Percentiles rank a stretch among this genome's conserved stretches.
phyloP scores from a whole-genome alignment of 2,113 vertebrate genomes.

The Hippoglossus stenolepis region DNA sequence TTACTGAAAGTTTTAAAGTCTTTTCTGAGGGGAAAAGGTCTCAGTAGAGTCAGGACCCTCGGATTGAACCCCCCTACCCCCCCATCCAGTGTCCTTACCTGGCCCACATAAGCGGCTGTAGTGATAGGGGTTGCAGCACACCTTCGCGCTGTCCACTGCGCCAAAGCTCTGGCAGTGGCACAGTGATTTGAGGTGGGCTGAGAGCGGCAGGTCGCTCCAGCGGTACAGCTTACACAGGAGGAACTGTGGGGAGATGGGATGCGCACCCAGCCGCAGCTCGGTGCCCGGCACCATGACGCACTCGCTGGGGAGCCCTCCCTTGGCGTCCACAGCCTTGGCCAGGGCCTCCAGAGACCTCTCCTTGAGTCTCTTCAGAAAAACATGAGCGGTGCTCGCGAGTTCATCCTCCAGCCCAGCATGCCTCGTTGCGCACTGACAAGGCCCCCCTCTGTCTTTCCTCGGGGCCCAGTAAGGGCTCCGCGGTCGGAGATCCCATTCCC shows the following conservation, averaged over 20 bases:
- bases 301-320: slow-evolving; percentile 87
- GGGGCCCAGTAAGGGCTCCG: slow-evolving; percentile 64
- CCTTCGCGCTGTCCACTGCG: slow-evolving; percentile 74
- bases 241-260: slow-evolving; percentile 85
- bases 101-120: slow-evolving; percentile 95
- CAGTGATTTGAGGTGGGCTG: slow-evolving; percentile 89
- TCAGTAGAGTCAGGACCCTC: no score
- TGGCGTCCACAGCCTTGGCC: slow-evolving; percentile 92
- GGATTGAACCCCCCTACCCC: not conserved
- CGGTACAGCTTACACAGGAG: slow-evolving; percentile 91
- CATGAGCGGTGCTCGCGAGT: slow-evolving; percentile 87
- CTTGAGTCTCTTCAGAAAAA: slow-evolving; percentile 91
- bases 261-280: slow-evolving; percentile 85
- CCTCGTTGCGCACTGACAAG: slow-evolving; percentile 61
- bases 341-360: slow-evolving; percentile 90
- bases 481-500: slow-evolving; percentile 81
- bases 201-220: slow-evolving; percentile 93
- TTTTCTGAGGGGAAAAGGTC: no score
- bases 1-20: no score
- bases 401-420: slow-evolving; percentile 77
- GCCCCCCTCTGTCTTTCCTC: slow-evolving; percentile 68
- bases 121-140: slow-evolving; percentile 98
- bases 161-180: slow-evolving; percentile 90
- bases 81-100: slow-evolving; percentile 81
- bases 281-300: slow-evolving; percentile 89